phyloP scores from a whole-genome alignment of 1,140 invertebrate genomes.

The Polyergus mexicanus region DNA sequence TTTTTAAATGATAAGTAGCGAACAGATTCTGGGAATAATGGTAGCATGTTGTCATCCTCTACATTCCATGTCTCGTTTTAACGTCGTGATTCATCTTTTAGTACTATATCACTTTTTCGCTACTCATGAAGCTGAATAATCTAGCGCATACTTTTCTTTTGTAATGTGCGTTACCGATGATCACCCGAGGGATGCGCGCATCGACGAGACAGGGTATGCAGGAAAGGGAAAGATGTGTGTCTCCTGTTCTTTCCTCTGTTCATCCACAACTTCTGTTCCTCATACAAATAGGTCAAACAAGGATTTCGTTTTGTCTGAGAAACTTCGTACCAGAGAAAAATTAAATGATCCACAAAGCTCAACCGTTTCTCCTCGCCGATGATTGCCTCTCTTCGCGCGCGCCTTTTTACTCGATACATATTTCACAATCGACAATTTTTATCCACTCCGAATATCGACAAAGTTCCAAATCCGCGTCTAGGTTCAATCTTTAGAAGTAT shows the following conservation, averaged over 20 bases:
- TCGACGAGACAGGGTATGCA: constrained; percentile 70
- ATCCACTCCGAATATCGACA: background rate
- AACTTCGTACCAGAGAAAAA: constrained; percentile 55
- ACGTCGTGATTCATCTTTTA: constrained; percentile 38
- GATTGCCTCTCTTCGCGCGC: background rate
- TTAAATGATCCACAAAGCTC: constrained; percentile 44
- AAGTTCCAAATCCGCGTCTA: background rate
- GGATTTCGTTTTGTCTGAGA: constrained; percentile 41
- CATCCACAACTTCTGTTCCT: constrained; percentile 70
- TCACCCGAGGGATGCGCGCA: background rate
- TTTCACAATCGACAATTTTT: background rate
- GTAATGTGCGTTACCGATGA: constrained; percentile 56
- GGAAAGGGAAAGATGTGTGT: constrained; percentile 10
- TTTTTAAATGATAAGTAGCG: constrained; percentile 72
- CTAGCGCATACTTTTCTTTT: constrained; percentile 53
- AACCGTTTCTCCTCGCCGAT: constrained; percentile 50
- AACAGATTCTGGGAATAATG: constrained; percentile 72
- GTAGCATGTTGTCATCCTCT: constrained; percentile 61
- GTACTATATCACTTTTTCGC: constrained; percentile 20
- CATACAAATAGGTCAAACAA: constrained; percentile 60
- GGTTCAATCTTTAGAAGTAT: background rate
- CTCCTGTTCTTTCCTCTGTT: constrained; percentile 72
- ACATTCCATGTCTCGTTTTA: constrained; percentile 71
- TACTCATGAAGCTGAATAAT: constrained; percentile 44
- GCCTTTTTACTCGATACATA: background rate